Percentiles rank a stretch among this genome's conserved stretches.
Conservation (phyloP, 1,140 invertebrate species). For the Heliconius nattereri region DNA sequence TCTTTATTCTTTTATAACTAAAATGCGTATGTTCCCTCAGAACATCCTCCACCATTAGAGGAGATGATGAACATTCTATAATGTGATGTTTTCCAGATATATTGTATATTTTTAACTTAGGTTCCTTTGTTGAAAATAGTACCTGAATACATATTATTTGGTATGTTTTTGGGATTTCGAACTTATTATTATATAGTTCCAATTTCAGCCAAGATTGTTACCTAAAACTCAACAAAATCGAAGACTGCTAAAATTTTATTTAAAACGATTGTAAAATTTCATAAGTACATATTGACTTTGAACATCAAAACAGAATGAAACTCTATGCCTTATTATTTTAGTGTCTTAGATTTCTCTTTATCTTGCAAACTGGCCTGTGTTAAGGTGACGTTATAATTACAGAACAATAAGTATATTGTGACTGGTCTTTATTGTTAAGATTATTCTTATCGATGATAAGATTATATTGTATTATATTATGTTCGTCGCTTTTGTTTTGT, state of each 20-base stretch:
- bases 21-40: too few relatives aligned
- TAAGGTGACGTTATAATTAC: constrained; percentile 19
- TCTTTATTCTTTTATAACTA: too few relatives aligned
- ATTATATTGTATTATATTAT: constrained; percentile 13
- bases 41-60: too few relatives aligned
- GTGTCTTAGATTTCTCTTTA: neutral
- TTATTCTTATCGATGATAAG: constrained; percentile 30
- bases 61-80: too few relatives aligned
- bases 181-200: neutral
- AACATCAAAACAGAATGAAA: too few relatives aligned
- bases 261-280: too few relatives aligned
- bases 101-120: too few relatives aligned
- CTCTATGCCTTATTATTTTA: neutral
- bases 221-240: neutral
- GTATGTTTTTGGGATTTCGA: neutral
- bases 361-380: neutral
- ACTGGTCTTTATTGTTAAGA: constrained; percentile 25
- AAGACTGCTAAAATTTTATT: neutral
- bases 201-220: neutral
- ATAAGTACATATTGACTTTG: too few relatives aligned
- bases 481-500: constrained; percentile 16
- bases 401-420: constrained; percentile 27
- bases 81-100: too few relatives aligned
- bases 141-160: too few relatives aligned
- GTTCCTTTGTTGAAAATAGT: too few relatives aligned